These are phyloP conservation scores for Sternotherus odoratus DNA, from an alignment of 2,797 vertebrate species.

Conservation along the genomic window DNA sequence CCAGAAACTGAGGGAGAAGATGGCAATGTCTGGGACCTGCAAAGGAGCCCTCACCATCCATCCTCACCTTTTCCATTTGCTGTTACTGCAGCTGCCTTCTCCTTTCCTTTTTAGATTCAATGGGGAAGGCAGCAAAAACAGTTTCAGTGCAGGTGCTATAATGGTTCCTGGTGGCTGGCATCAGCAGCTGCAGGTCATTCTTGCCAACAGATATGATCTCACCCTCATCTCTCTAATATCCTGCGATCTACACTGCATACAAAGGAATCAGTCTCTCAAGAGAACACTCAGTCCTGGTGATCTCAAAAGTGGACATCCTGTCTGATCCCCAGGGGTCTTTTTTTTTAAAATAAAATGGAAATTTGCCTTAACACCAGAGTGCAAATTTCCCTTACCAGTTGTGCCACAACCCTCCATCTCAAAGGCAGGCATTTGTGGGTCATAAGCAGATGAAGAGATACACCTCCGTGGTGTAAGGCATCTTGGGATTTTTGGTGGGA, in stretches of 20 bases:
- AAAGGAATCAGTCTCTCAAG: background rate
- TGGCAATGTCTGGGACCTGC: fast-evolving
- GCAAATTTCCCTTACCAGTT: background rate
- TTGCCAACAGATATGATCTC: background rate
- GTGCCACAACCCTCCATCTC: background rate
- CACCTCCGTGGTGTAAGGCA: background rate
- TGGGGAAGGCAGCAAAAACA: background rate
- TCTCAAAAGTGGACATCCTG: background rate
- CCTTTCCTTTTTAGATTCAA: background rate
- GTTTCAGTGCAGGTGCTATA: background rate
- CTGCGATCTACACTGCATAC: background rate
- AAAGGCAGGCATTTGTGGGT: background rate
- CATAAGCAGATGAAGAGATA: background rate
- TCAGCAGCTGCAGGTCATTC: no score
- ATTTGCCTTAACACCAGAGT: background rate
- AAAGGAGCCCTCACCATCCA: background rate
- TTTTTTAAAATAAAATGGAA: background rate
- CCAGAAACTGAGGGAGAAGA: background rate
- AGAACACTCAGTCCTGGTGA: background rate
- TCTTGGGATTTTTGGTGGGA: fast-evolving
- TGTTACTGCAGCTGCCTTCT: background rate
- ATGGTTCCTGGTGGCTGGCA: background rate
- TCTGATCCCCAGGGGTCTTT: background rate
- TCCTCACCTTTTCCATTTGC: background rate
- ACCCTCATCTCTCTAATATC: background rate